A percentile compares a stretch with the other conserved stretches of the same genome.
These are phyloP conservation scores for Agonum fuliginosum DNA, from an alignment of 2,888 invertebrate species.

Conservation along the genomic window DNA sequence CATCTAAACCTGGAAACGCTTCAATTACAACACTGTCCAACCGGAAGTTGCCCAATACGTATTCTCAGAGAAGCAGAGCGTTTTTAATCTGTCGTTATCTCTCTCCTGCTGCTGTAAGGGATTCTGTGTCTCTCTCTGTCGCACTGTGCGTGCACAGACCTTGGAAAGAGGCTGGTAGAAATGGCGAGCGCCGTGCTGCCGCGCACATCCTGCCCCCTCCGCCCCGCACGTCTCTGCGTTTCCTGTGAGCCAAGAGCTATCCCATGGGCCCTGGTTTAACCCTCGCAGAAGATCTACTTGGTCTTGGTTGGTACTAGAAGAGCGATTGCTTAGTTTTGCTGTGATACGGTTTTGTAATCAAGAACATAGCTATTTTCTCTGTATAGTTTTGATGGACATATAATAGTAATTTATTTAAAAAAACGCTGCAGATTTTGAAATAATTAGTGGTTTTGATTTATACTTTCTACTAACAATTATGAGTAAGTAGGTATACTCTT, in stretches of 20 bases:
- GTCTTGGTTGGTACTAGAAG: conserved; percentile 9
- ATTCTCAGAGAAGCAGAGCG: conserved; percentile 31
- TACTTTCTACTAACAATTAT: too few relatives aligned
- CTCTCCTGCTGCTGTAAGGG: background rate
- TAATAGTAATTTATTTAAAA: too few relatives aligned
- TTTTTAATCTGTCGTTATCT: background rate
- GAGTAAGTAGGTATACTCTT: too few relatives aligned
- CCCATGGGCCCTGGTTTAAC: background rate
- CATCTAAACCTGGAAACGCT: conserved; percentile 42
- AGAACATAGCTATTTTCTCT: too few relatives aligned
- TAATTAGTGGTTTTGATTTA: too few relatives aligned
- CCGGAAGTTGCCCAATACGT: conserved; percentile 57
- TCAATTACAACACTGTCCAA: conserved; percentile 31
- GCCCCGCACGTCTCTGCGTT: conserved; percentile 7
- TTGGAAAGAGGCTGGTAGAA: conserved; percentile 45
- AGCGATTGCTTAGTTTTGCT: conserved; percentile 9
- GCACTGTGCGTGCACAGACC: conserved; percentile 37
- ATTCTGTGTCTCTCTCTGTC: conserved; percentile 7
- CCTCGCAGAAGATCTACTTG: background rate
- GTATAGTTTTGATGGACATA: too few relatives aligned
- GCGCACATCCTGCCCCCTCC: conserved; percentile 39
- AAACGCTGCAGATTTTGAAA: too few relatives aligned
- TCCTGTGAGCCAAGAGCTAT: conserved; percentile 35
- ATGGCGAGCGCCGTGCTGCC: conserved; percentile 36
- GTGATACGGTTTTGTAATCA: conserved; percentile 28